These are phyloP conservation scores for Gonocerus acuteangulatus DNA, from an alignment of 2,888 invertebrate species.

Conservation along the genomic window DNA sequence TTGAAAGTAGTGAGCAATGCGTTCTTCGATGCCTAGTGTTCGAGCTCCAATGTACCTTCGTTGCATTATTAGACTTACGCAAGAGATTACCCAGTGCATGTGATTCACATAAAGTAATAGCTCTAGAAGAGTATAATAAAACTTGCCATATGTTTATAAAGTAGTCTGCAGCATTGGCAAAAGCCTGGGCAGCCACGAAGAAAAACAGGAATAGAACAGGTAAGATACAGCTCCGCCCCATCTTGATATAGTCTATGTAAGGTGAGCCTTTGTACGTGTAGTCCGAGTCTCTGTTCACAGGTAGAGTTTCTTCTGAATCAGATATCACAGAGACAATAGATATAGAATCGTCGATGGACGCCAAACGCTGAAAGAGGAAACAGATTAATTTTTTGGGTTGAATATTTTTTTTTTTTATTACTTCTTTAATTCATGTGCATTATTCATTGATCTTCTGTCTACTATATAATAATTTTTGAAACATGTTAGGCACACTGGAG, in stretches of 20 bases:
- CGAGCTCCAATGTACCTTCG: too few relatives aligned
- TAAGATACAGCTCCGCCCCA: constrained; percentile 40
- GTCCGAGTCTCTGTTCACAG: constrained; percentile 2
- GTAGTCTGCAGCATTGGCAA: constrained; percentile 43
- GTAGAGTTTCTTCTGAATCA: neutral
- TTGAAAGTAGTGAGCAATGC: too few relatives aligned
- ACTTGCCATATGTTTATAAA: constrained; percentile 44
- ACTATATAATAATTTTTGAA: too few relatives aligned
- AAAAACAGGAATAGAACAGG: constrained; percentile 40
- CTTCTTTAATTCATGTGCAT: too few relatives aligned
- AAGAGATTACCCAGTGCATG: too few relatives aligned
- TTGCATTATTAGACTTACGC: too few relatives aligned
- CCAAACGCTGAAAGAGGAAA: neutral
- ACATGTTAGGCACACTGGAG: too few relatives aligned
- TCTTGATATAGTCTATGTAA: constrained; percentile 40
- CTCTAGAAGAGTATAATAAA: neutral
- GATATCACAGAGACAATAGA: neutral
- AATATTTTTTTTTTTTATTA: too few relatives aligned
- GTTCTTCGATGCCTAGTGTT: too few relatives aligned
- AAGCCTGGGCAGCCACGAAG: constrained; percentile 40
- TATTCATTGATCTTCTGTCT: too few relatives aligned
- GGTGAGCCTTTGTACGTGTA: constrained; percentile 23
- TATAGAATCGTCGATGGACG: neutral
- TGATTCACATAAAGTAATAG: too few relatives aligned
- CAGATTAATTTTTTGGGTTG: too few relatives aligned